Conservation (phyloP, 1,140 invertebrate genomes). For the Drosophila sucinea region DNA sequence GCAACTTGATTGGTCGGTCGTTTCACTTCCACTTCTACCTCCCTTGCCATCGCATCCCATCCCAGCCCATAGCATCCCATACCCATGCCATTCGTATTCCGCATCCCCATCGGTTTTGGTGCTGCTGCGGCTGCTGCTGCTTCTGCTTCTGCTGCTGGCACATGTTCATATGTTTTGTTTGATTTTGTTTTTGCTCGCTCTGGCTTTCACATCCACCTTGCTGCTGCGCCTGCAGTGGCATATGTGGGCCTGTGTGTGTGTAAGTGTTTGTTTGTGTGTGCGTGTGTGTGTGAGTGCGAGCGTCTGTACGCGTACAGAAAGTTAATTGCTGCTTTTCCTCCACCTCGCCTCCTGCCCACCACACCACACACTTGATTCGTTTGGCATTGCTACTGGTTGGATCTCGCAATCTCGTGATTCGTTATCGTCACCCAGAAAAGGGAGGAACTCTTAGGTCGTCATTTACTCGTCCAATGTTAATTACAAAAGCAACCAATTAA, state of each 20-base stretch:
- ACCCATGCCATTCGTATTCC: constrained; percentile 1
- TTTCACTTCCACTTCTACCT: constrained; percentile 31
- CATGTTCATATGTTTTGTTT: constrained; percentile 46
- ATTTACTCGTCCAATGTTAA: constrained; percentile 42
- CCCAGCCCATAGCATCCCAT: background rate
- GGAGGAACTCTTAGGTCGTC: constrained; percentile 24
- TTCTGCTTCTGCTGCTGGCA: constrained; percentile 20
- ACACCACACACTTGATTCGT: constrained; percentile 28
- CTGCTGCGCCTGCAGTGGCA: constrained; percentile 28
- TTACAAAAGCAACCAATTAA: constrained; percentile 60
- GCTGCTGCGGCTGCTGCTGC: constrained; percentile 19
- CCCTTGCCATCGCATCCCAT: constrained; percentile 2
- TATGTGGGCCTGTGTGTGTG: constrained; percentile 30
- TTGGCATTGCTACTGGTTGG: constrained; percentile 50
- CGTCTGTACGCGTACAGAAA: constrained; percentile 28
- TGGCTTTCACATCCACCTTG: constrained; percentile 27
- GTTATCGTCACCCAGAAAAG: constrained; percentile 48
- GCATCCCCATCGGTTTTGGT: constrained; percentile 15
- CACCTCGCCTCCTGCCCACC: constrained; percentile 10
- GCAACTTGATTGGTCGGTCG: constrained; percentile 69
- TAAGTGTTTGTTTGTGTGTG: constrained; percentile 11
- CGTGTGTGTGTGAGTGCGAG: constrained; percentile 24
- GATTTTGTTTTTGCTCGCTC: constrained; percentile 34
- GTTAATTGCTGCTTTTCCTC: constrained; percentile 64
- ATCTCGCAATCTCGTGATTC: constrained; percentile 51